phyloP scores from a whole-genome alignment of 2,888 invertebrate genomes.

The Nomada hirtipes region DNA sequence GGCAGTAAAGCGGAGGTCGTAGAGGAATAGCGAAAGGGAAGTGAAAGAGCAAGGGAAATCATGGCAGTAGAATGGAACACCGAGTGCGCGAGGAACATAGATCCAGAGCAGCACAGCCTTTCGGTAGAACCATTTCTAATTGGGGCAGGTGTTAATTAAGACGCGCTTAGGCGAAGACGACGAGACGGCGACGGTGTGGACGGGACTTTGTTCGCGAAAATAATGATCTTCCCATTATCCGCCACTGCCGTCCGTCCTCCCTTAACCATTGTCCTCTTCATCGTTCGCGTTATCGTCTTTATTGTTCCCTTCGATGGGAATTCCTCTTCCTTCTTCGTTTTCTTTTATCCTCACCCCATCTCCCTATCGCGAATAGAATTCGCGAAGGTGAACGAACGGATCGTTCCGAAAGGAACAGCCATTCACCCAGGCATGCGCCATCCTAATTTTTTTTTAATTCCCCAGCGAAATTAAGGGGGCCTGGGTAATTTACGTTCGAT shows the following conservation, averaged over 20 bases:
- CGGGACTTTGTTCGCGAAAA: constrained; percentile 82
- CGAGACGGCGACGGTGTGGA: constrained; percentile 74
- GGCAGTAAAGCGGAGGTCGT: constrained; percentile 35
- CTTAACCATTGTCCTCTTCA: constrained; percentile 81
- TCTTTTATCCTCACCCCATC: constrained; percentile 14
- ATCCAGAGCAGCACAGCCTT: constrained; percentile 65
- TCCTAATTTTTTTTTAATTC: constrained; percentile 32
- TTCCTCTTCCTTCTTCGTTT: constrained; percentile 32
- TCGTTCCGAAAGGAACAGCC: not conserved
- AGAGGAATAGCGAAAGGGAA: constrained; percentile 7
- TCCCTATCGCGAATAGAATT: constrained; percentile 11
- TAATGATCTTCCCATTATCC: constrained; percentile 83
- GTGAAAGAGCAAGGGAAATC: not conserved
- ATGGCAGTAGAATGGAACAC: constrained; percentile 15
- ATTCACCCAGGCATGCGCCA: constrained; percentile 30
- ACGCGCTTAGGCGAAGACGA: constrained; percentile 71
- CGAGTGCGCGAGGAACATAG: constrained; percentile 30
- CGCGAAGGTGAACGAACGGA: constrained; percentile 15
- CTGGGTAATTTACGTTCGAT: constrained; percentile 19
- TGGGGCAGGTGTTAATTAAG: constrained; percentile 80
- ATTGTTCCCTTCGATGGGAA: constrained; percentile 71
- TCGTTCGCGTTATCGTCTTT: constrained; percentile 81
- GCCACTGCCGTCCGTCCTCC: constrained; percentile 74
- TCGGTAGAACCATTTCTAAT: constrained; percentile 72
- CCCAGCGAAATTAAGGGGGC: constrained; percentile 6